Evolutionary conservation across 2,113 vertebrate species (phyloP).

Genomic region (Strix uralensis): DNA sequence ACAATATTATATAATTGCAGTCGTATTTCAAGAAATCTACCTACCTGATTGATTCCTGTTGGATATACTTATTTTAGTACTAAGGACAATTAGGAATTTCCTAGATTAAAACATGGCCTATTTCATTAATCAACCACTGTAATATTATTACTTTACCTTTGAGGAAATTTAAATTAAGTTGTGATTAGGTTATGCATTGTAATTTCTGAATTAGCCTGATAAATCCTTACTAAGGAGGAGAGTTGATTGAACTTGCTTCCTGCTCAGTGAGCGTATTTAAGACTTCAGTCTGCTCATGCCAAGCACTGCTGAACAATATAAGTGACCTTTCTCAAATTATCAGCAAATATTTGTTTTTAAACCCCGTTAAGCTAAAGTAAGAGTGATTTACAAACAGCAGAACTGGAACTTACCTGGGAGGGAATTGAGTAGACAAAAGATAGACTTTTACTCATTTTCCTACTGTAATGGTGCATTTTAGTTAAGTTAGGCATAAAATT

Average conservation of each 20-base stretch:
- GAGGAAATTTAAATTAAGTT: background rate
- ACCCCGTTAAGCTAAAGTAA: background rate
- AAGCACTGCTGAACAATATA: background rate
- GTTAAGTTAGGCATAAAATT: background rate
- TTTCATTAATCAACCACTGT: background rate
- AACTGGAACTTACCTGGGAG: background rate
- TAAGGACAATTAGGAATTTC: background rate
- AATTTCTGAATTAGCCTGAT: background rate
- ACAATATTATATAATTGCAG: background rate
- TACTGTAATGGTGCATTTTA: background rate
- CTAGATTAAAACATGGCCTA: background rate
- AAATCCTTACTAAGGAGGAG: background rate
- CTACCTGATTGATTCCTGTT: background rate
- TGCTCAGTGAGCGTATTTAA: background rate
- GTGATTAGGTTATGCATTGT: background rate
- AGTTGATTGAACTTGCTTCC: background rate
- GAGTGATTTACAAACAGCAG: background rate
- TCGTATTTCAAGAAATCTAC: background rate
- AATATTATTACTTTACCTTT: background rate
- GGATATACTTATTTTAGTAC: background rate
- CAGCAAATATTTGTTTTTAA: conserved; percentile 4
- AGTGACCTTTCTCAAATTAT: background rate
- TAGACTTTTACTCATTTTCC: background rate
- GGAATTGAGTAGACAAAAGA: background rate
- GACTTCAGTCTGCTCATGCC: background rate